Conservation (phyloP, 2,888 invertebrate species). For the Aporophyla lueneburgensis region DNA sequence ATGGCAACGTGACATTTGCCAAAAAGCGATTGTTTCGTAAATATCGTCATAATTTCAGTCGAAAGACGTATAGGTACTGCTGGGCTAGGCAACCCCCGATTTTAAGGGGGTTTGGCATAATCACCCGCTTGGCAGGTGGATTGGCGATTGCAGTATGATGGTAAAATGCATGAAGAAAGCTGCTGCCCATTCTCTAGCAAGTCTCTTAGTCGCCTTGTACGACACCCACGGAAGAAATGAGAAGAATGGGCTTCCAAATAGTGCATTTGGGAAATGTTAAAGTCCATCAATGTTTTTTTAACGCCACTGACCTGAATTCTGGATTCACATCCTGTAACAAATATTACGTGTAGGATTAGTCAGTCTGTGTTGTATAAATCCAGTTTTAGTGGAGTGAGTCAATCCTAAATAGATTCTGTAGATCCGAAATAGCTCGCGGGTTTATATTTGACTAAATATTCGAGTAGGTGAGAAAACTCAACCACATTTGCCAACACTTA, state of each 20-base stretch:
- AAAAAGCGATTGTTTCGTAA: constrained; percentile 38
- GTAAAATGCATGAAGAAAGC: too few relatives aligned
- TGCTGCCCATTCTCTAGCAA: too few relatives aligned
- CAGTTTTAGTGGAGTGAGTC: constrained; percentile 53
- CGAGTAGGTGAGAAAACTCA: constrained; percentile 21
- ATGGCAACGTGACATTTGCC: constrained; percentile 18
- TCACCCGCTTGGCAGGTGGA: too few relatives aligned
- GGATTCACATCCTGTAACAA: constrained; percentile 47
- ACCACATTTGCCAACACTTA: constrained; percentile 37
- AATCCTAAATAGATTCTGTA: constrained; percentile 45
- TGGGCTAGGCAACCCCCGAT: too few relatives aligned
- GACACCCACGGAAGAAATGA: too few relatives aligned
- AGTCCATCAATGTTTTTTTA: constrained; percentile 32
- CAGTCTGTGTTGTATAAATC: constrained; percentile 41
- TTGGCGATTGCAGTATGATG: too few relatives aligned
- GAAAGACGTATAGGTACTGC: too few relatives aligned
- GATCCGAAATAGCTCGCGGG: constrained; percentile 26
- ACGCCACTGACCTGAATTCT: constrained; percentile 39
- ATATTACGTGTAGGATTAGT: constrained; percentile 39
- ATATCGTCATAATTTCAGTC: constrained; percentile 9
- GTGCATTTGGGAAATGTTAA: constrained; percentile 24
- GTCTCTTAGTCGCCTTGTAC: too few relatives aligned
- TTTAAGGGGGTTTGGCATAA: too few relatives aligned
- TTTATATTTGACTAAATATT: constrained; percentile 35
- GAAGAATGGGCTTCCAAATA: constrained; percentile 7